phyloP scores from a whole-genome alignment of 2,797 vertebrate species.

The Coracias cyanogaster region DNA sequence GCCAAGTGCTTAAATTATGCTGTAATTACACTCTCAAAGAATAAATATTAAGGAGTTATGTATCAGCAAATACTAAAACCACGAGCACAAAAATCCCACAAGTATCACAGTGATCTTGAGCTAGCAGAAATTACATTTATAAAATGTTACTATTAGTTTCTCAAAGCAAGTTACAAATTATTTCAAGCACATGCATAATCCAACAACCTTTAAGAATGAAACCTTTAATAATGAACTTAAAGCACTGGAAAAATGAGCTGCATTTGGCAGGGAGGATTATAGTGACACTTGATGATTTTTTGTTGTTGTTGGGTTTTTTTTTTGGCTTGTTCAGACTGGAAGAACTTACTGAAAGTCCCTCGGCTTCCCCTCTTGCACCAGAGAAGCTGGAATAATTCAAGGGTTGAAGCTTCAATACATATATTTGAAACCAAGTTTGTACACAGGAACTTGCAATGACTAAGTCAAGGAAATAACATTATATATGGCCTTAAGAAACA shows the following conservation, averaged over 20 bases:
- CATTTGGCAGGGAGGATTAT: not conserved
- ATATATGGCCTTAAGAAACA: not conserved
- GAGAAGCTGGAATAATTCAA: not conserved
- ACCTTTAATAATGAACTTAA: not conserved
- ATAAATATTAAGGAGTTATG: slow-evolving; percentile 17
- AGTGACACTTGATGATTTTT: not conserved
- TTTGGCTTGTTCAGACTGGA: not conserved
- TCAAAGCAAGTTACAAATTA: not conserved
- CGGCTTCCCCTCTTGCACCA: not conserved
- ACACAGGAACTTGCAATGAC: not conserved
- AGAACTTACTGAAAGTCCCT: not conserved
- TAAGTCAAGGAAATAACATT: not conserved
- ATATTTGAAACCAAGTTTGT: not conserved
- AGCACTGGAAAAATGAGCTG: not conserved
- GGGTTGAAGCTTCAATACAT: not conserved
- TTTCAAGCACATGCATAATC: not conserved
- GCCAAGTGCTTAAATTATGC: not conserved
- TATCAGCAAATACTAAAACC: slow-evolving; percentile 26
- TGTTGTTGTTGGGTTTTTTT: not conserved
- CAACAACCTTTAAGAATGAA: not conserved
- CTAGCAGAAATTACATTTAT: not conserved
- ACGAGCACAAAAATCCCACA: slow-evolving; percentile 24
- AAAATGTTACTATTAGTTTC: not conserved
- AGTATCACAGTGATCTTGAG: not conserved
- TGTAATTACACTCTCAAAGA: slow-evolving; percentile 15